These are phyloP conservation scores for Etheostoma nigrum DNA, from an alignment of 2,797 vertebrate species.

Conservation along the genomic window DNA sequence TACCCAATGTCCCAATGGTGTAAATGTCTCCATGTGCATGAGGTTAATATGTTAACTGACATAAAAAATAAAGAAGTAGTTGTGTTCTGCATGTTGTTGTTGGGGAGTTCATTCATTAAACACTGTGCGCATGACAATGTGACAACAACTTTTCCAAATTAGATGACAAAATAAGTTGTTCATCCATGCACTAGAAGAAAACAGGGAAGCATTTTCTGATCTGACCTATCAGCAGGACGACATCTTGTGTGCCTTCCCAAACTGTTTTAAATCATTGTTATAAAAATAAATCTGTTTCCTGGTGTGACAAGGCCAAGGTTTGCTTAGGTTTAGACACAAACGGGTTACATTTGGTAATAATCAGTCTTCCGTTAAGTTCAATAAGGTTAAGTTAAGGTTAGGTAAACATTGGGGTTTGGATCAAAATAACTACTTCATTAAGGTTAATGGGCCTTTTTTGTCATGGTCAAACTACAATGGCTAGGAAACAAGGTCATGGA, in stretches of 20 bases:
- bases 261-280: neutral
- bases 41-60: neutral
- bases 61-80: neutral
- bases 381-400: too few species aligned
- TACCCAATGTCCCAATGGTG: accelerated
- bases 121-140: neutral
- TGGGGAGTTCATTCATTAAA: neutral
- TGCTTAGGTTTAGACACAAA: neutral
- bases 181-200: neutral
- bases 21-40: neutral
- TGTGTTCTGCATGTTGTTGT: neutral
- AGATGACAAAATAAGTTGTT: neutral
- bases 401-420: too few species aligned
- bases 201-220: neutral
- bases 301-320: neutral
- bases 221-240: neutral
- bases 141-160: neutral
- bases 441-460: neutral
- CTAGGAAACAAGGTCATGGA: too few species aligned
- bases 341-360: neutral
- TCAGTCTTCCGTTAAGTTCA: neutral
- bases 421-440: neutral
- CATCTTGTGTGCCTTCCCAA: neutral
- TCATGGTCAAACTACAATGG: too few species aligned
- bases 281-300: neutral